Evolutionary conservation across 2,888 invertebrate species (phyloP).

Genomic region (Scaptomyza reducta): DNA sequence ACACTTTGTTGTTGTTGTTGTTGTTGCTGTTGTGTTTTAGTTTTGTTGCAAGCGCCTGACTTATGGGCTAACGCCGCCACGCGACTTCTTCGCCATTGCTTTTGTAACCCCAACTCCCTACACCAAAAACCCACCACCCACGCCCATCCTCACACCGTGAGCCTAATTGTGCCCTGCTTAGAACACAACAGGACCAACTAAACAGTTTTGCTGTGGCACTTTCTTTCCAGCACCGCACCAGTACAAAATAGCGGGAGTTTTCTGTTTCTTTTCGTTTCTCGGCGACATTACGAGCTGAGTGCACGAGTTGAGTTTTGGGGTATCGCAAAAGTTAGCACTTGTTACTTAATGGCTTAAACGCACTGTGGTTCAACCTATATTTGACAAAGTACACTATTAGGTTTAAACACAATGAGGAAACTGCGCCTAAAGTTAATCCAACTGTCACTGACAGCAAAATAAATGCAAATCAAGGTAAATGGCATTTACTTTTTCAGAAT

Average conservation of each 20-base stretch:
- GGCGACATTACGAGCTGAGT: conserved; percentile 46
- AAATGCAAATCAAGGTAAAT: not conserved
- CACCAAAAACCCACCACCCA: conserved; percentile 1
- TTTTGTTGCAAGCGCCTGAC: conserved; percentile 70
- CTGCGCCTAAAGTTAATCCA: not conserved
- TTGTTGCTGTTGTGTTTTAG: conserved; percentile 35
- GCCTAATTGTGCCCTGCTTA: conserved; percentile 51
- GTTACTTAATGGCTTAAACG: conserved; percentile 46
- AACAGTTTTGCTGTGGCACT: conserved; percentile 55
- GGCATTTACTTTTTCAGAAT: too few species aligned
- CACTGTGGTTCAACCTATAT: conserved; percentile 25
- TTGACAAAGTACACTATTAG: not conserved
- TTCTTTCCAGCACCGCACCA: conserved; percentile 1
- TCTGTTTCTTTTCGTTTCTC: conserved; percentile 8
- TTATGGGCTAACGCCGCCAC: conserved; percentile 75
- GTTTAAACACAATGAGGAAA: not conserved
- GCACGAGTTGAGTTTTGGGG: conserved; percentile 36
- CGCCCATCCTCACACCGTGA: conserved; percentile 4
- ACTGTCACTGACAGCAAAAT: not conserved
- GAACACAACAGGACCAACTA: conserved; percentile 28
- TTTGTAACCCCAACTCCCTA: conserved; percentile 13
- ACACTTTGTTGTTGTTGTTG: conserved; percentile 48
- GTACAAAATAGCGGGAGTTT: conserved; percentile 34
- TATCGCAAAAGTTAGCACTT: conserved; percentile 48
- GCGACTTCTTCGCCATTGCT: conserved; percentile 50